Percentiles rank a stretch among this genome's conserved stretches.
Evolutionary conservation across 2,797 vertebrate genomes (phyloP).

Genomic region (Melanotaenia boesemani): DNA sequence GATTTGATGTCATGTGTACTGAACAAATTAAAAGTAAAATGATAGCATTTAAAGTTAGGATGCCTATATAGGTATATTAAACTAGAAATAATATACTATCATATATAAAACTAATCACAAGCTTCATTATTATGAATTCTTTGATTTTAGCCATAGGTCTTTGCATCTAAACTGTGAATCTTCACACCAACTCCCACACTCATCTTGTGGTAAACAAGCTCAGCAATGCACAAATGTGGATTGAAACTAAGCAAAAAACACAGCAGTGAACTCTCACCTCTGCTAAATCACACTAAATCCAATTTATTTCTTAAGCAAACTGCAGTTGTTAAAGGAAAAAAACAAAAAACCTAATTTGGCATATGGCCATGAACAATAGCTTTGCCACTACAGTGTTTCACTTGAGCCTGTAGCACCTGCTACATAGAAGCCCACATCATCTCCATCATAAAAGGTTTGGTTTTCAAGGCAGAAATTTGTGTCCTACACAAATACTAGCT

Average conservation of each 20-base stretch:
- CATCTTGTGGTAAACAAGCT: slow-evolving; percentile 36
- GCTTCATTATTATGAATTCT: slow-evolving; percentile 34
- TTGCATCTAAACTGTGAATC: slow-evolving; percentile 66
- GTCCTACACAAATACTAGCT: slow-evolving; percentile 4
- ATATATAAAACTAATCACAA: slow-evolving; percentile 23
- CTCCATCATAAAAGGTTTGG: slow-evolving; percentile 11
- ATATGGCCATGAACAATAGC: slow-evolving; percentile 10
- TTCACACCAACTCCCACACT: slow-evolving; percentile 71
- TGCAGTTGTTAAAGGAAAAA: not conserved
- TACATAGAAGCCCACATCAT: slow-evolving; percentile 13
- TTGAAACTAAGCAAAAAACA: slow-evolving; percentile 33
- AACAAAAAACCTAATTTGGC: slow-evolving; percentile 17
- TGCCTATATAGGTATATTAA: not conserved
- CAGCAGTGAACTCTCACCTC: slow-evolving; percentile 7
- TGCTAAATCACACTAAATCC: slow-evolving; percentile 24
- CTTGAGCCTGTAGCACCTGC: slow-evolving; percentile 38
- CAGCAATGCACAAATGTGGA: slow-evolving; percentile 43
- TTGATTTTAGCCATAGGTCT: slow-evolving; percentile 42
- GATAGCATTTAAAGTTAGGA: not conserved
- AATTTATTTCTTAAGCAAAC: slow-evolving; percentile 22
- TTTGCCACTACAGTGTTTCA: slow-evolving; percentile 26
- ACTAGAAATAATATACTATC: not conserved
- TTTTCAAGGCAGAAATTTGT: slow-evolving; percentile 20
- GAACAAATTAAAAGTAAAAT: not conserved
- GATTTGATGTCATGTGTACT: not conserved